These are phyloP conservation scores for Dicrurus megarhynchus DNA, from an alignment of 2,113 vertebrate genomes.

Conservation along the genomic window DNA sequence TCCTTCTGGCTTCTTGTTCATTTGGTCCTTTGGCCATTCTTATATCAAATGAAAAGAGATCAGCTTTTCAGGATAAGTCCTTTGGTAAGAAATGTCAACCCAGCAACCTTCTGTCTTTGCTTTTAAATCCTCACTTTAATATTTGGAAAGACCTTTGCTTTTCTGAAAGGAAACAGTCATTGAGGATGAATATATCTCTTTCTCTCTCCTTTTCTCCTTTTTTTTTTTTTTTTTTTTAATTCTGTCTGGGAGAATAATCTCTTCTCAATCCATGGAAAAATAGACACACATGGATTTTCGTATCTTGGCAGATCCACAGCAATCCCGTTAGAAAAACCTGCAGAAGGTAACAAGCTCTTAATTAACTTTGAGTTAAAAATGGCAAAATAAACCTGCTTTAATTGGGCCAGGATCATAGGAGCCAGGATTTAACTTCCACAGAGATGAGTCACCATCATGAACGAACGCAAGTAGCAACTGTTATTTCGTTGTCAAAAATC, in stretches of 20 bases:
- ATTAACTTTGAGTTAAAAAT: not conserved
- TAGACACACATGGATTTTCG: not conserved
- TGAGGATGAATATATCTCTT: not conserved
- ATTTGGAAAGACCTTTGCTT: not conserved
- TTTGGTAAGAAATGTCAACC: not conserved
- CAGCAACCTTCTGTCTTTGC: not conserved
- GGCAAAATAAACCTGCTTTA: not conserved
- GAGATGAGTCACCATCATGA: not conserved
- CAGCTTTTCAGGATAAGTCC: not conserved
- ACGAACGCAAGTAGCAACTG: not conserved
- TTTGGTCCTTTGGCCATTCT: not conserved
- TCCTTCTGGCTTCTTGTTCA: not conserved
- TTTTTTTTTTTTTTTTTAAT: not conserved
- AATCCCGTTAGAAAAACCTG: not conserved
- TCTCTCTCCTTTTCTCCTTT: fast-evolving
- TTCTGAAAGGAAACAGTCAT: not conserved
- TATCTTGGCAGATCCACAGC: not conserved
- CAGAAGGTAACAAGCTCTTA: not conserved
- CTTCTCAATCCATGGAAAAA: not conserved
- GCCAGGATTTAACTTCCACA: not conserved
- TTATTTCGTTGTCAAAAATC: not conserved
- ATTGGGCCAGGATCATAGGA: not conserved
- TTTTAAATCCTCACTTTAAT: not conserved
- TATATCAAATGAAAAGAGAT: not conserved
- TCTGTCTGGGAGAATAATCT: not conserved